These are phyloP conservation scores for Pinna nobilis DNA, from an alignment of 1,140 invertebrate species.

Conservation along the genomic window DNA sequence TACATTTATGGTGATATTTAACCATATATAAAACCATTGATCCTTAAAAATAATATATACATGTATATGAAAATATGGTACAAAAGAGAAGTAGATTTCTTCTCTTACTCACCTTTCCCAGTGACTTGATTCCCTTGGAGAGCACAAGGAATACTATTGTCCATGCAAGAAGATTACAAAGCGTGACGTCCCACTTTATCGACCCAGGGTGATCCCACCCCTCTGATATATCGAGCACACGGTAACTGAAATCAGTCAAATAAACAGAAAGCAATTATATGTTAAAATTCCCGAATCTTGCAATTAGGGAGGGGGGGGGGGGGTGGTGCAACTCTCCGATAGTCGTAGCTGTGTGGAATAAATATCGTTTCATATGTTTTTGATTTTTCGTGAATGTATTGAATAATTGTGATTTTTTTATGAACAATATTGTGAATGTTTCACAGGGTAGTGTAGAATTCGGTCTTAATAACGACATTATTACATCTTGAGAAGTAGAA, in stretches of 20 bases:
- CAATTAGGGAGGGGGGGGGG: no score
- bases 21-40: no score
- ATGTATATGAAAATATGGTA: neutral
- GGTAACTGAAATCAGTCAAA: slow-evolving; percentile 55
- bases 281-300: neutral
- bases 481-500: no score
- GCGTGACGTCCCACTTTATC: slow-evolving; percentile 95
- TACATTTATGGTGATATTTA: no score
- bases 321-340: no score
- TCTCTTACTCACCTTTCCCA: slow-evolving; percentile 84
- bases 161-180: slow-evolving; percentile 94
- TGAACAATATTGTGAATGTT: no score
- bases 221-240: slow-evolving; percentile 85
- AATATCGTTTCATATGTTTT: no score
- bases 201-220: slow-evolving; percentile 89
- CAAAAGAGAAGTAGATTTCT: neutral
- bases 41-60: neutral
- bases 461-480: no score
- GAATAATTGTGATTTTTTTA: no score
- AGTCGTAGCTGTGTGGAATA: no score
- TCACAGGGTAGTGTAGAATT: no score
- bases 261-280: neutral
- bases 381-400: no score
- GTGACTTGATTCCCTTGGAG: slow-evolving; percentile 97
- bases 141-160: slow-evolving; percentile 96